Evolutionary conservation across 2,797 vertebrate species (phyloP).

Genomic region (Mormyrops attenuatus): DNA sequence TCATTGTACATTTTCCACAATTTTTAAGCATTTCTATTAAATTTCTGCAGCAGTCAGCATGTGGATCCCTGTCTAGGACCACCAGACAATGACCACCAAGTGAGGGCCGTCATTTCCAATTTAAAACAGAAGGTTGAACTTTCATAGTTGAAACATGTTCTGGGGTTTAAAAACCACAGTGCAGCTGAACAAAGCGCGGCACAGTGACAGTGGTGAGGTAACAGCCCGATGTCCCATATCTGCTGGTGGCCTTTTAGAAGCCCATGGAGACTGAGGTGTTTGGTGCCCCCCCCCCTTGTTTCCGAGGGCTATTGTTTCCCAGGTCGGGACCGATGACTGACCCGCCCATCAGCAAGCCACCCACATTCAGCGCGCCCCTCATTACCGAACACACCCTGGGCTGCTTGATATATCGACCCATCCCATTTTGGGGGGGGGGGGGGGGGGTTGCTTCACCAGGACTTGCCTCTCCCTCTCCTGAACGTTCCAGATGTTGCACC

Average conservation of each 20-base stretch:
- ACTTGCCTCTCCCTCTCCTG: slow-evolving; percentile 53
- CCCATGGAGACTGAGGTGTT: neutral
- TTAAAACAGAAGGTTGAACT: neutral
- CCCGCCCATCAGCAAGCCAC: neutral
- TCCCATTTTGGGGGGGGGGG: slow-evolving; percentile 52
- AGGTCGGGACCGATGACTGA: neutral
- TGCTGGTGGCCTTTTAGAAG: neutral
- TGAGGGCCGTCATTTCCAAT: neutral
- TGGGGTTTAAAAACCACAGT: neutral
- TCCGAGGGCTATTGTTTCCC: neutral
- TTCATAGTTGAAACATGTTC: neutral
- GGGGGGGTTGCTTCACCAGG: neutral
- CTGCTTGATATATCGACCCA: slow-evolving; percentile 81
- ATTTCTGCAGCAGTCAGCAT: neutral
- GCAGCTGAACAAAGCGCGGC: neutral
- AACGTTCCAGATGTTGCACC: slow-evolving; percentile 93
- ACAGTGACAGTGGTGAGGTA: neutral
- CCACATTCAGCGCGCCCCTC: neutral
- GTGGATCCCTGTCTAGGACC: neutral
- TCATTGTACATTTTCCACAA: neutral
- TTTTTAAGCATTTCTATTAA: neutral
- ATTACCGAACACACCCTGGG: slow-evolving; percentile 84
- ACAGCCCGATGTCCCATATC: neutral
- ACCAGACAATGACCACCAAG: too few species aligned
- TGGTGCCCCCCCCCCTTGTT: neutral